Evolutionary conservation across 2,113 vertebrate species (phyloP), one percentile per base, ranked within the genome.

Genomic region (Ivindomyrus marchei): DNA sequence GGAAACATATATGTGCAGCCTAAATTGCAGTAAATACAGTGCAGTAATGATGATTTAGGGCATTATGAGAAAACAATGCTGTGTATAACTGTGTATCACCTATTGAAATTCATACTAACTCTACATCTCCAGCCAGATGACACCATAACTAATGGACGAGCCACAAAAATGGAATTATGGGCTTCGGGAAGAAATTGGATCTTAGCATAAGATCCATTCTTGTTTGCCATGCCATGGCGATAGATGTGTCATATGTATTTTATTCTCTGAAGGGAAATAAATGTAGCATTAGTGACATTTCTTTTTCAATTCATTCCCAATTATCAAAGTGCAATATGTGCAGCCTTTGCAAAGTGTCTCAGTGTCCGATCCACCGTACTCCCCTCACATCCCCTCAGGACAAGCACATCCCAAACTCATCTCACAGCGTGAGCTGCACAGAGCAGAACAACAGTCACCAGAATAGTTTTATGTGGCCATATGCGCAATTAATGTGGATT

Each of bases 191-290:
- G 50, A 31, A 58, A 84, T 24, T 46, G 77, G 50, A 87, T 58
- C 53, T 90, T 85, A 49, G 53, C 1, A 56, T 56, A 21, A 56
- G 19, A 56, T 7, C 53, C 62, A 24, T 47, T 46, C n/a, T 27
- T 70, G 53, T 50, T 87, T 58, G 85, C 39, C 2, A 17, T 42
- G 52, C 24, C 83, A 53, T 85, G 84, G 42, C 66, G 84, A 86
- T 84, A n/a, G 46, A 27, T 31, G 56, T 13, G 39, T 62, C 31
- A 62, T 46, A 3, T 56, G 9, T 46, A 10, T 52, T 42, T n/a
- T 85, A 84, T 53, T 58, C 83, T 52, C 50, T 45, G 89, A 52
- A 50, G 89, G 39, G 47, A 83, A 89, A 89, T 85, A 89, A 89
- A 85, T 62, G 80, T 21, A 84, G 77, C 83, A 45, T 36, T 85